Conservation (phyloP, 2,113 vertebrate genomes). For the Strix aluco region DNA sequence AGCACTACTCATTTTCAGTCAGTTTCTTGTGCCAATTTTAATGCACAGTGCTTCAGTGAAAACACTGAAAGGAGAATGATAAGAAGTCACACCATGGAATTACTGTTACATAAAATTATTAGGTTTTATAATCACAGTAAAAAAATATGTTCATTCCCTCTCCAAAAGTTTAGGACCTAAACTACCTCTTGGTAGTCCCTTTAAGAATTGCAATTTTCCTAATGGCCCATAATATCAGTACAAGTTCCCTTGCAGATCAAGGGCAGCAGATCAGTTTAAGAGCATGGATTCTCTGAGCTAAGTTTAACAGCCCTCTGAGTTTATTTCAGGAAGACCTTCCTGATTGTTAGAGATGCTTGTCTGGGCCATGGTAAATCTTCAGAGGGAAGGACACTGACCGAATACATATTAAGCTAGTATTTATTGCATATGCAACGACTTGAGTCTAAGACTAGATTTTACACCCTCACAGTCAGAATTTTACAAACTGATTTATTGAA, state of each 20-base stretch:
- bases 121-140: neutral
- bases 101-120: neutral
- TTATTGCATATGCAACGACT: neutral
- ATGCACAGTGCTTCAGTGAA: neutral
- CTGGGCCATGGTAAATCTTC: neutral
- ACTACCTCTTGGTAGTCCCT: neutral
- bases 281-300: neutral
- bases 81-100: neutral
- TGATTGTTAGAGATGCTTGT: neutral
- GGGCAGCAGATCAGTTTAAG: neutral
- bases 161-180: neutral
- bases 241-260: neutral
- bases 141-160: neutral
- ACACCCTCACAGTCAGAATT: neutral
- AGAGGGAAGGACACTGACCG: neutral
- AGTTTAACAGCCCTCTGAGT: neutral
- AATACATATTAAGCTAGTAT: neutral
- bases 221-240: neutral
- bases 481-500: neutral
- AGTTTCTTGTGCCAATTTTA: neutral
- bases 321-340: conserved; percentile 21
- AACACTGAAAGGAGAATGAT: neutral
- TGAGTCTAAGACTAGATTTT: neutral
- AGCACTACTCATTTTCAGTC: neutral
- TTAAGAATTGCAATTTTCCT: conserved; percentile 4